Conservation (phyloP, 2,113 vertebrate genomes). For the Leptobrachium ailaonicum region DNA sequence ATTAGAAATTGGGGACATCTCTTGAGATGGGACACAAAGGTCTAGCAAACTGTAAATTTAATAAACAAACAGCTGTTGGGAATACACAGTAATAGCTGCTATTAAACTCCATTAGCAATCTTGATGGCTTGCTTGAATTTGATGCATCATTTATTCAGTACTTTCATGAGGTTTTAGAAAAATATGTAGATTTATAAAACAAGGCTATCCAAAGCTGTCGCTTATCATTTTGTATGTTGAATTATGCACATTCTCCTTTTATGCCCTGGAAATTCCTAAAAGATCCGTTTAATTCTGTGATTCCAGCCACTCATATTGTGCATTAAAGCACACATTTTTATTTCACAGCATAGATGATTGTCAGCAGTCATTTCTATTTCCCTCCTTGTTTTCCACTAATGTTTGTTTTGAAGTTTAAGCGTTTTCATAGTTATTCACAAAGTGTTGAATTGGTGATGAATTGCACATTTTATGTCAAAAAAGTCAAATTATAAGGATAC, state of each 20-base stretch:
- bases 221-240: background rate
- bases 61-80: conserved; percentile 84
- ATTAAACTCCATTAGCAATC: conserved; percentile 84
- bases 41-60: conserved; percentile 77
- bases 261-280: background rate
- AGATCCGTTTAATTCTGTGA: background rate
- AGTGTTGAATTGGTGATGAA: too few relatives aligned
- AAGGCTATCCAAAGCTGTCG: conserved; percentile 20
- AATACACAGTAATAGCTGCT: conserved; percentile 79
- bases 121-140: conserved; percentile 80
- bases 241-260: background rate
- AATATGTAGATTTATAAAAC: conserved; percentile 66
- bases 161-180: conserved; percentile 68
- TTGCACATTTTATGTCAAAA: too few relatives aligned
- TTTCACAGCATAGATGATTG: too few relatives aligned
- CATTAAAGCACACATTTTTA: too few relatives aligned
- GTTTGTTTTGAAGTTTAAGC: too few relatives aligned
- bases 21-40: conserved; percentile 78
- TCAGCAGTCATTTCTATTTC: too few relatives aligned
- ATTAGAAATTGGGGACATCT: conserved; percentile 74
- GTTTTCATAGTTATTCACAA: too few relatives aligned
- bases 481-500: too few relatives aligned
- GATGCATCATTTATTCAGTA: conserved; percentile 81
- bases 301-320: background rate
- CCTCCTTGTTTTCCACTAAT: too few relatives aligned